Evolutionary conservation across 2,888 invertebrate species (phyloP).

Genomic region (Artemia sinica): DNA sequence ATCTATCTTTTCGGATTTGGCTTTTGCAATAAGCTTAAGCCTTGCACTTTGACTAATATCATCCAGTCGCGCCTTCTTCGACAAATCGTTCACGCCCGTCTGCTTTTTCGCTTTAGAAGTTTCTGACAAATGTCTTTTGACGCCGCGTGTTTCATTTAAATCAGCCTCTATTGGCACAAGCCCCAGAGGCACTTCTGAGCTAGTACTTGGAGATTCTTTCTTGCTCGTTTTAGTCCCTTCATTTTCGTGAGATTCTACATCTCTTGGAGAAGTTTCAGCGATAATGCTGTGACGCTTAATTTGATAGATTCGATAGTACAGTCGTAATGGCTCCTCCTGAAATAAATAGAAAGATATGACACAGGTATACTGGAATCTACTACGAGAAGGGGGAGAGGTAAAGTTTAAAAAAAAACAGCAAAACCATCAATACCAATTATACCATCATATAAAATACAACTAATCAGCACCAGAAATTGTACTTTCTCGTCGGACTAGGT

Average conservation of each 20-base stretch:
- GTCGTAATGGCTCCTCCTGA: conserved; percentile 10
- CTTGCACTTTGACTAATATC: conserved; percentile 6
- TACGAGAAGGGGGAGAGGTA: too few relatives aligned
- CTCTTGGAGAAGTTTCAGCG: not conserved
- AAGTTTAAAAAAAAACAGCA: too few relatives aligned
- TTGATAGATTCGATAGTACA: not conserved
- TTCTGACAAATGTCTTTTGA: not conserved
- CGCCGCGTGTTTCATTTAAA: conserved; percentile 7
- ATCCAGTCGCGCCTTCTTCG: not conserved
- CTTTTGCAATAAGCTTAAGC: conserved; percentile 1
- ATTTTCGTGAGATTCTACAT: not conserved
- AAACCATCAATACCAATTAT: too few relatives aligned
- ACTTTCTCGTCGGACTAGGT: too few relatives aligned
- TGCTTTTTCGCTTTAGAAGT: not conserved
- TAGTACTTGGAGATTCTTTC: not conserved
- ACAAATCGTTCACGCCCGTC: not conserved
- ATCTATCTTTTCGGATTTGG: not conserved
- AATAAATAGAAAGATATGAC: not conserved
- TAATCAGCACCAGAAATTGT: too few relatives aligned
- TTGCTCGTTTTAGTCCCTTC: not conserved
- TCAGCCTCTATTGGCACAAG: not conserved
- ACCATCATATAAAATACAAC: too few relatives aligned
- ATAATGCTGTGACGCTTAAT: not conserved
- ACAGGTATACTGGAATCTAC: too few relatives aligned
- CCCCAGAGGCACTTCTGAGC: not conserved